Evolutionary conservation across 2,888 invertebrate genomes (phyloP), one percentile per base, ranked within the genome.

Genomic region (Drosophila macrothrix): DNA sequence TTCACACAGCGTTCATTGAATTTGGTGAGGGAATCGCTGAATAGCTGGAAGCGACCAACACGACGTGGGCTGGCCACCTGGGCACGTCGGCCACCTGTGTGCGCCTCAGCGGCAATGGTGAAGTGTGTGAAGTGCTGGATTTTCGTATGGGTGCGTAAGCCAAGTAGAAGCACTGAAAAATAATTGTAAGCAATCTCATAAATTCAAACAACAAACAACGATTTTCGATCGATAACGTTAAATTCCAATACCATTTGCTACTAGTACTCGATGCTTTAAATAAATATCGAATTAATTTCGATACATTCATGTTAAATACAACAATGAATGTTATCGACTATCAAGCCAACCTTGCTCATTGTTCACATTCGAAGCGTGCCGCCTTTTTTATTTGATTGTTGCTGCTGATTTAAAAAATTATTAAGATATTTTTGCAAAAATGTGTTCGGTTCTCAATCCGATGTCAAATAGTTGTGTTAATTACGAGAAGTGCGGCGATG

Each of bases 1-100:
- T 98, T 97, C 33, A 96, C 95, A 93, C 98, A 98, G 80, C 95
- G 95, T 77, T 97, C 97, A 78, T 97, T 96, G 92, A 97, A 98
- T 84, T 91, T 94, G 63, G 90, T 94, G 56, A 85, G 91, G 14
- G 91, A 94, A 88, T 95, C 95, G 9, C 95, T 94, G 85, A 95
- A 96, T 4, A 96, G 93, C 93, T 96, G 96, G 85, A 97, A 96
- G 71, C 94, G 95, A 19, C 96, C 96, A 4, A 96, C 95, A 49
- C 94, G 94, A 80, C 94, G 94, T 0, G 95, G 95, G 52, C 94
- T 94, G 3, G 94, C 93, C 52, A 93, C 79, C 31, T 90, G 90
- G 6, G 90, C 92, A 70, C 83, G 92, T 65, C 73, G 92, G 85
- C 59, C 69, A 1, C 90, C 88, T 4, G 84, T 90, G 22, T 87